Evolutionary conservation across 1,140 invertebrate species (phyloP), one percentile per base, ranked within the genome.

Genomic region (Leguminivora glycinivorella): DNA sequence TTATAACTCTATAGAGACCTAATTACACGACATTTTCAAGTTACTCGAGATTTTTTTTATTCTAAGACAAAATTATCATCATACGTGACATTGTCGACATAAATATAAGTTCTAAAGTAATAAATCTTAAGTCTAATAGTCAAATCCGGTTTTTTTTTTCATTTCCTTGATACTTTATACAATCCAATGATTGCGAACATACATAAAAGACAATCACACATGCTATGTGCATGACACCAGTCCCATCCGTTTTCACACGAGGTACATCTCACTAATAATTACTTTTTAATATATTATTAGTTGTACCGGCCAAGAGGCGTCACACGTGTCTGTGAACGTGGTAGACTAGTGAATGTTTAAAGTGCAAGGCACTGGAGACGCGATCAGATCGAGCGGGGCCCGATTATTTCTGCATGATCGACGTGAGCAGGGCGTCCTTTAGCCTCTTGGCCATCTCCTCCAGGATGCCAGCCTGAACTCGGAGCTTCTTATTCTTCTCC

Each of bases 381-480:
- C 19, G n/a, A 19, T 63, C 19, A 34, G 17, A 6, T 14, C 56
- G 26, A 19, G 22, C 19, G 22, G 26, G 22, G 19, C 52, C 47
- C 26, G 70, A 76, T 83, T 73, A 81, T 75, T 82, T 87, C 70
- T 89, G 84, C 4, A 89, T 76, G 66, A 92, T 89, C 5, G 87
- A 85, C 43, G 82, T 73, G 84, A 92, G 88, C 58, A 92, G 83
- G 14, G 84, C 85, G 19, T 90, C 86, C 70, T 88, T 83, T 38
- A 92, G 71, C 67, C 83, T 86, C 71, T 89, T 89, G 12, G 83
- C 90, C 78, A 89, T 88, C 34, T 89, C 85, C 67, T 92, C 88
- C 56, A 91, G 74, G 29, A 88, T 79, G 38, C 87, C 86, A 17
- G 84, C 89, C 76, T 81, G 82, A 29, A 88, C 80, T 77, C 80